phyloP scores from a whole-genome alignment of 2,797 vertebrate species.

The Labroides dimidiatus region DNA sequence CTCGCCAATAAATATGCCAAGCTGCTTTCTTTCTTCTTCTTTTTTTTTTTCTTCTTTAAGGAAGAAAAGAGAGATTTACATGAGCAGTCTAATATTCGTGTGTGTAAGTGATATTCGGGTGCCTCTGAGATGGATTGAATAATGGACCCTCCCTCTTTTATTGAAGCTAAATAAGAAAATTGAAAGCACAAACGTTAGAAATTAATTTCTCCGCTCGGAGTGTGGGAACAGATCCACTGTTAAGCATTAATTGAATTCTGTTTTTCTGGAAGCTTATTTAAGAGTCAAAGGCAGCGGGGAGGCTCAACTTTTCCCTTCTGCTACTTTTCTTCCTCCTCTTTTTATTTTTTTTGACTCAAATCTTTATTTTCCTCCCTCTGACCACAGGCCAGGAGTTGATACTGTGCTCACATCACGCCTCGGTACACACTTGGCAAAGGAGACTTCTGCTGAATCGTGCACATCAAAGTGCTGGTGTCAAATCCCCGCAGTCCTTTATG shows the following conservation, averaged over 20 bases:
- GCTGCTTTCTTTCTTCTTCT: constrained; percentile 64
- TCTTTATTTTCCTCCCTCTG: constrained; percentile 1
- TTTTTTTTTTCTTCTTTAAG: constrained; percentile 33
- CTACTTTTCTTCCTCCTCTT: constrained; percentile 5
- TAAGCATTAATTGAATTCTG: constrained; percentile 63
- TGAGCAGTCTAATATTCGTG: constrained; percentile 72
- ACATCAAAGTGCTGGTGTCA: constrained; percentile 48
- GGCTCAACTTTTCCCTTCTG: constrained; percentile 22
- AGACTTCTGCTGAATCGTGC: constrained; percentile 33
- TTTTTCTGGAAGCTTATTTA: constrained; percentile 40
- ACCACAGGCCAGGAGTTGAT: constrained; percentile 38
- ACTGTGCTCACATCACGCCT: constrained; percentile 33
- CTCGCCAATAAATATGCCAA: constrained; percentile 78
- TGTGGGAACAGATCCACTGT: constrained; percentile 49
- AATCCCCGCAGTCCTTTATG: constrained; percentile 54
- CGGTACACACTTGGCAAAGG: constrained; percentile 38
- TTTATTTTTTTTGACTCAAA: not conserved
- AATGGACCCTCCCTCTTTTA: constrained; percentile 38
- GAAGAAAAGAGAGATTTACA: constrained; percentile 76
- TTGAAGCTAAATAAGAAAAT: constrained; percentile 67
- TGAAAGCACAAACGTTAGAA: constrained; percentile 68
- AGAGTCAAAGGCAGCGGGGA: not conserved
- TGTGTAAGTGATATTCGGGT: constrained; percentile 70
- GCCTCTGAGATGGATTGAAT: constrained; percentile 58
- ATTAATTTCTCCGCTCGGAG: constrained; percentile 54